Percentiles rank a stretch among this genome's conserved stretches.
phyloP scores from a whole-genome alignment of 2,888 invertebrate genomes.

The Dynastes grantii region DNA sequence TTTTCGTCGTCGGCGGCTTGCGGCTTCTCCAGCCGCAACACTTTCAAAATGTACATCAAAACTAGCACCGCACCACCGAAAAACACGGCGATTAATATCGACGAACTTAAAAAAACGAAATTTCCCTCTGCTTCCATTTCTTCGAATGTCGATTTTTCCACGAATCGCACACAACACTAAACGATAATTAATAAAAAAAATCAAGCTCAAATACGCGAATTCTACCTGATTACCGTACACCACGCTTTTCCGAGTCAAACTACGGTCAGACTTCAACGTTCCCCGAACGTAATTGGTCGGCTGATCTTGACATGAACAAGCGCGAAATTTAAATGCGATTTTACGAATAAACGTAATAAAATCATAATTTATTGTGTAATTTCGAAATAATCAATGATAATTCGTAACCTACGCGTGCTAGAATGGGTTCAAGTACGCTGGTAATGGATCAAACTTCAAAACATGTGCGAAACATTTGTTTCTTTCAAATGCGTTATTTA shows the following conservation, averaged over 20 bases:
- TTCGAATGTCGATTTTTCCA: slow-evolving; percentile 36
- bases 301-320: background rate
- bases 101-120: slow-evolving; percentile 60
- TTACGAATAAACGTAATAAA: no score
- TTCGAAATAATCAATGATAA: no score
- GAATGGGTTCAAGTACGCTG: background rate
- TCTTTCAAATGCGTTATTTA: no score
- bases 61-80: slow-evolving; percentile 63
- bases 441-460: background rate
- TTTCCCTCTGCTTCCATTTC: slow-evolving; percentile 65
- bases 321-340: slow-evolving; percentile 53
- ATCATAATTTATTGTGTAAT: no score
- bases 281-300: slow-evolving; percentile 38
- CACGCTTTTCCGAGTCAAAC: slow-evolving; percentile 41
- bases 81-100: slow-evolving; percentile 61
- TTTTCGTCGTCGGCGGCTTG: slow-evolving; percentile 55
- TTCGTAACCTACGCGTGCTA: background rate
- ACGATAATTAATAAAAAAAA: background rate
- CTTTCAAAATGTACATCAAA: slow-evolving; percentile 63
- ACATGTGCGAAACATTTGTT: background rate
- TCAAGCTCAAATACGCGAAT: slow-evolving; percentile 40
- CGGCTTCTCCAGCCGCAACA: slow-evolving; percentile 60
- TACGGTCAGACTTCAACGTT: slow-evolving; percentile 18
- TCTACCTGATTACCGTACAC: slow-evolving; percentile 31
- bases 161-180: slow-evolving; percentile 26